Evolutionary conservation across 1,140 invertebrate genomes (phyloP), one percentile per base, ranked within the genome.

Genomic region (Aphaenogaster rudis): DNA sequence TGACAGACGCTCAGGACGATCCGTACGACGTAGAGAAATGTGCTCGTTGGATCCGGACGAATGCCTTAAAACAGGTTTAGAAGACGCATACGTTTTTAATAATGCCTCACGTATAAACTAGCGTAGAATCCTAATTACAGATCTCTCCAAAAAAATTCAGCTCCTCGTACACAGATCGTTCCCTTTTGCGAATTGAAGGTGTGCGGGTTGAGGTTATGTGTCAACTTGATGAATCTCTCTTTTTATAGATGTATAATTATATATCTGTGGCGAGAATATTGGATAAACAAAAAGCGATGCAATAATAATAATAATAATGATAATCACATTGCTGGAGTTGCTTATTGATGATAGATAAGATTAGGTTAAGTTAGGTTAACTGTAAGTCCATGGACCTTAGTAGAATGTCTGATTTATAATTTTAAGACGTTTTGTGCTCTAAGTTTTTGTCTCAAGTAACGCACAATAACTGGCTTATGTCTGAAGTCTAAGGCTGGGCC

Each of bases 1-100:
- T 28, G n/a, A 42, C 33, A 5, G 52, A 39, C 13, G n/a, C 0
- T 28, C 42, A 45, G 48, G 66, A 88, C 39, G 71, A 90, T 48
- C 57, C 54, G 13, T 96, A 96, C 86, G 96, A 97, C 92, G 91
- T 96, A 52, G 91, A 96, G 76, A 95, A 95, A 71, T 97, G 97
- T 95, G 89, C 94, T 36, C 90, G 96, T 72, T 98, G 98, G 98
- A 97, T 98, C 71, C 93, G 95, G 90, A 94, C 96, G 48, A 96
- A 97, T 94, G 93, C 96, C 74, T 97, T 96, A 91, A 93, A 96
- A 92, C 97, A 96, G 94, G 98, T 98, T 95, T 93, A 2, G 64
- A 78, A 64, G 7, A 45, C 4, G 15, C 15, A 13, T 13, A 50
- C 3, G n/a, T 36, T 48, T 48, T 74, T 39, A 21, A 48, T 42